These are phyloP conservation scores for Aphodius sticticus DNA, from an alignment of 2,888 invertebrate species.

Conservation along the genomic window DNA sequence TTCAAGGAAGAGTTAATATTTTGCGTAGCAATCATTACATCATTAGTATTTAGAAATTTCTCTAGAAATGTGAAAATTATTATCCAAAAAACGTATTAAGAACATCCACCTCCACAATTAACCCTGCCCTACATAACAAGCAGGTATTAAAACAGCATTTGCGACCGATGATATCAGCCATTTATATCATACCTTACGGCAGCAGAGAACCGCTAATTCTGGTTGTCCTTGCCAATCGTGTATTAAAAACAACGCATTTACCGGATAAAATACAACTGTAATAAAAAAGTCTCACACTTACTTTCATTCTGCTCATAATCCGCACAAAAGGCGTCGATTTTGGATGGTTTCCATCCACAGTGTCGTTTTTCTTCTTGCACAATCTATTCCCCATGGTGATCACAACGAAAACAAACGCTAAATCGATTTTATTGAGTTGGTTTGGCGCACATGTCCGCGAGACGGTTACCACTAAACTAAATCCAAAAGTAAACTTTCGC, in stretches of 20 bases:
- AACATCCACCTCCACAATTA: conserved; percentile 16
- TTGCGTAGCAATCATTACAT: neutral
- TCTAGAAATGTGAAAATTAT: neutral
- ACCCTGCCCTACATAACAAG: conserved; percentile 29
- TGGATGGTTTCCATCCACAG: conserved; percentile 48
- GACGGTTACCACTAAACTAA: conserved; percentile 21
- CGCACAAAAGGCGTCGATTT: conserved; percentile 52
- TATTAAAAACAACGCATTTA: conserved; percentile 12
- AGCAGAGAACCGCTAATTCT: conserved; percentile 5
- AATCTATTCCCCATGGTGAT: conserved; percentile 56
- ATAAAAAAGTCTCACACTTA: conserved; percentile 45
- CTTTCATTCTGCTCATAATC: conserved; percentile 57
- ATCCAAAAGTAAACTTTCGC: conserved; percentile 10
- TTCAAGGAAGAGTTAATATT: neutral
- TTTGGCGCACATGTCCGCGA: conserved; percentile 5
- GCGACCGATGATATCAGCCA: conserved; percentile 18
- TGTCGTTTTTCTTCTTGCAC: conserved; percentile 55
- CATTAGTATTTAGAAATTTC: neutral
- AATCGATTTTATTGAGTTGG: conserved; percentile 10
- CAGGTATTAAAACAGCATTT: conserved; percentile 9
- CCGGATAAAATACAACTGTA: conserved; percentile 6
- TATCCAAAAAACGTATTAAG: neutral
- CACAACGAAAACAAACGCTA: conserved; percentile 13
- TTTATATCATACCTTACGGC: conserved; percentile 5
- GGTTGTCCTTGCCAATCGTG: conserved; percentile 10